Evolutionary conservation across 2,797 vertebrate genomes (phyloP).

Genomic region (Holocentrus rufus): DNA sequence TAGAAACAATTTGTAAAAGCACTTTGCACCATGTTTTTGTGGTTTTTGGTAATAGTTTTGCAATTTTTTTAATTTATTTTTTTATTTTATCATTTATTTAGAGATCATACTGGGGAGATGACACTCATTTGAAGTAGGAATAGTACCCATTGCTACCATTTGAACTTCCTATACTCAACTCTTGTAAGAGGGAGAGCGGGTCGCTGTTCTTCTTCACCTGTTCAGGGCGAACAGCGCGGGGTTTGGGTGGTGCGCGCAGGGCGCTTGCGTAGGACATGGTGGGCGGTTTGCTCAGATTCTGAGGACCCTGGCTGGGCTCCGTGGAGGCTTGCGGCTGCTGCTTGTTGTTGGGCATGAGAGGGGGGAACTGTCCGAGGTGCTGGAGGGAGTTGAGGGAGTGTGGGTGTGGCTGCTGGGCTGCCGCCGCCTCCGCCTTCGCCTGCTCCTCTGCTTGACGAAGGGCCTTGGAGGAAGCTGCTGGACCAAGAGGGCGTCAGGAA

Average conservation of each 20-base stretch:
- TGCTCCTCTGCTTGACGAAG: conserved; percentile 89
- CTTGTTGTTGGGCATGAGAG: conserved; percentile 92
- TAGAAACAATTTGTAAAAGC: conserved; percentile 81
- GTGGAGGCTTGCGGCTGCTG: conserved; percentile 86
- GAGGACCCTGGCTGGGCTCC: conserved; percentile 84
- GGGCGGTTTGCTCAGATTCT: conserved; percentile 88
- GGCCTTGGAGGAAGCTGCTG: conserved; percentile 85
- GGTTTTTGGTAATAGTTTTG: conserved; percentile 63
- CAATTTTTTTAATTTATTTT: conserved; percentile 67
- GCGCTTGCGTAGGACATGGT: conserved; percentile 99
- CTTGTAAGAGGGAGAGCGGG: conserved; percentile 96
- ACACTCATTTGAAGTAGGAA: conserved; percentile 98
- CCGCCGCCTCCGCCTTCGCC: conserved; percentile 85
- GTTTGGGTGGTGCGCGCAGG: conserved; percentile 95
- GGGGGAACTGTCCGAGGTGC: conserved; percentile 98
- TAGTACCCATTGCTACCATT: conserved; percentile 99
- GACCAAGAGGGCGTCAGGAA: not conserved
- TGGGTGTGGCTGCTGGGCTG: conserved; percentile 76
- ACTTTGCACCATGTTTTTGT: conserved; percentile 74
- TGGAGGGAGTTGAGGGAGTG: conserved; percentile 89
- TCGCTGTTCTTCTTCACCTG: conserved; percentile 98
- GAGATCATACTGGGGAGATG: conserved; percentile 37
- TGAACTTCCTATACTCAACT: conserved; percentile 99
- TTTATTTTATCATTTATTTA: conserved; percentile 52
- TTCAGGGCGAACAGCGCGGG: conserved; percentile 91